phyloP scores from a whole-genome alignment of 64 coral and sea anemone species.

The Montipora sp. region DNA sequence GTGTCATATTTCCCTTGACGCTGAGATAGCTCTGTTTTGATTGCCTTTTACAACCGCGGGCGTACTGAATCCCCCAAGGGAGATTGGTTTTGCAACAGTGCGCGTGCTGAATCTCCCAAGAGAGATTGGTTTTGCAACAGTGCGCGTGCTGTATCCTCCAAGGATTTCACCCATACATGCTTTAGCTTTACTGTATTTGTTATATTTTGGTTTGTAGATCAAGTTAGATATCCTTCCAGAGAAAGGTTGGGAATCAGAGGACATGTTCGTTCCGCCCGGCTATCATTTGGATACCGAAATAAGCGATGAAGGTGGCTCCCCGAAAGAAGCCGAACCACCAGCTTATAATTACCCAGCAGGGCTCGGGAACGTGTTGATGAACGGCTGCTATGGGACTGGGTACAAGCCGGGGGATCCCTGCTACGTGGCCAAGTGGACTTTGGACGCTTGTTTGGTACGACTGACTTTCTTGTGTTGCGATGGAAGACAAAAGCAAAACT shows the following conservation, averaged over 20 bases:
- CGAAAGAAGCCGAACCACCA: slow-evolving; percentile 6
- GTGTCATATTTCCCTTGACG: too few species aligned
- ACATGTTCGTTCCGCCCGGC: slow-evolving; percentile 58
- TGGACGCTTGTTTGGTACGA: slow-evolving; percentile 14
- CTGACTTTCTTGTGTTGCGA: neutral
- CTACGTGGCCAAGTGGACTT: slow-evolving; percentile 24
- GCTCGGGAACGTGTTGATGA: slow-evolving; percentile 39
- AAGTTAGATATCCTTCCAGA: slow-evolving; percentile 52
- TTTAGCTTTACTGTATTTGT: neutral
- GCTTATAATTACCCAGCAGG: slow-evolving; percentile 28
- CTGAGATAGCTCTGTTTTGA: too few species aligned
- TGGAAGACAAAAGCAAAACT: too few species aligned
- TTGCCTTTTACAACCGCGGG: too few species aligned
- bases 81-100: too few species aligned
- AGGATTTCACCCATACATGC: neutral
- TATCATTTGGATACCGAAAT: slow-evolving; percentile 22
- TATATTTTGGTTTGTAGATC: slow-evolving; percentile 17
- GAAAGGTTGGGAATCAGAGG: slow-evolving; percentile 50
- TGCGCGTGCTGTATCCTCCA: too few species aligned
- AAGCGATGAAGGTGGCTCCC: neutral
- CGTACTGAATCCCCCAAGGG: too few species aligned
- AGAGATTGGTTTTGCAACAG: too few species aligned
- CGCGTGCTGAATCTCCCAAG: too few species aligned
- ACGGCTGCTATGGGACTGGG: slow-evolving; percentile 56
- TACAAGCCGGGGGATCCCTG: slow-evolving; percentile 54